Base-by-base conservation (phyloP, 2,113 vertebrate species). In the Pyxicephalus adspersus region DNA sequence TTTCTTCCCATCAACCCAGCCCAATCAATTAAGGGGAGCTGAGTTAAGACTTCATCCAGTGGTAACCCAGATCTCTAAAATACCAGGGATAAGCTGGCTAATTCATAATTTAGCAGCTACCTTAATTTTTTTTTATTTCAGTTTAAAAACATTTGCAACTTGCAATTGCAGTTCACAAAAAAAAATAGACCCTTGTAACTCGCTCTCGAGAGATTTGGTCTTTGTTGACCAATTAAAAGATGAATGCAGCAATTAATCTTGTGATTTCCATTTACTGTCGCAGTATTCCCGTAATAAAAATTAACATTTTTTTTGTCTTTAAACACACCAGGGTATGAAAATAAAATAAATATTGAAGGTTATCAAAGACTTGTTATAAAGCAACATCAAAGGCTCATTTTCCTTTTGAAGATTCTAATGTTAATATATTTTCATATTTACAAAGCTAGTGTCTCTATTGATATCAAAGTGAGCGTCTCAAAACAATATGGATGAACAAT, bases 361-460 rank as follows among this genome's bases (percentile, higher is more conserved):
- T 78, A 66, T 73, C 58, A 64, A 68, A 68, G 77, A 60, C 28
- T 57, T 60, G 20, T 70, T 50, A 50, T 22, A 58, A 60, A 68
- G 19, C 57, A 60, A 84, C 84, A 86, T 85, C 83, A 88, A 87
- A 88, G 86, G 60, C 83, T 64, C 1, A 4, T 68, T 87, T 83
- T 85, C 85, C 79, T 85, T 90, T 79, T 86, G 81, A 88, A 87
- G 77, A 61, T 83, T 20, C 78, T 83, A 79, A 51, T 78, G 83
- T 26, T 83, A 74, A 74, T 77, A 84, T 85, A 76, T 68, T 83
- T 86, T 83, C 81, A 83, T n/a, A 83, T 86, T 83, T 87, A 83
- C 78, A 85, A 85, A 86, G 23, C 0, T 52, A 25, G 0, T 80
- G 74, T 84, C 71, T 88, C 55, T 86, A 38, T 73, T 72, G 73